These are phyloP conservation scores for Solea senegalensis DNA, from an alignment of 2,113 vertebrate genomes.

Conservation along the genomic window DNA sequence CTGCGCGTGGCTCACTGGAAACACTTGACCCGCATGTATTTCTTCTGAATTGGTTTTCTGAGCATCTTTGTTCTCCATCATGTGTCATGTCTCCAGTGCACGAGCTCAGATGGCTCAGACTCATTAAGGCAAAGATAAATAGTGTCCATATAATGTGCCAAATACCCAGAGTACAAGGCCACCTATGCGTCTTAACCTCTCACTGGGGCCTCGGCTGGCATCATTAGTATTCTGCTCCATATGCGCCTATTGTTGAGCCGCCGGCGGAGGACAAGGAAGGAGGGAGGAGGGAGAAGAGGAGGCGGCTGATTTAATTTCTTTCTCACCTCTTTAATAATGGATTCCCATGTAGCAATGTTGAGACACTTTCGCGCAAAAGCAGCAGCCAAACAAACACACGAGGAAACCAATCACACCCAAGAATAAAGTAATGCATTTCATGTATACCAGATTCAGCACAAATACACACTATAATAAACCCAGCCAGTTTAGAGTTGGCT, in stretches of 20 bases:
- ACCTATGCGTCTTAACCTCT: constrained; percentile 35
- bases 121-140: neutral
- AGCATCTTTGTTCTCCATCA: neutral
- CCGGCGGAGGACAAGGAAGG: constrained; percentile 38
- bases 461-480: too few relatives aligned
- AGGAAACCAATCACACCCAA: too few relatives aligned
- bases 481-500: too few relatives aligned
- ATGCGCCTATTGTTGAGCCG: constrained; percentile 80
- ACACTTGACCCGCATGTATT: neutral
- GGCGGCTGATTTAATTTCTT: constrained; percentile 77
- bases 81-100: neutral
- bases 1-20: neutral
- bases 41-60: neutral
- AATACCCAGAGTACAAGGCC: constrained; percentile 16
- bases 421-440: too few relatives aligned
- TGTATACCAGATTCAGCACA: too few relatives aligned
- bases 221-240: constrained; percentile 85
- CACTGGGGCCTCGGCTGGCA: constrained; percentile 42
- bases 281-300: constrained; percentile 54
- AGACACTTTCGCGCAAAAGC: constrained; percentile 10
- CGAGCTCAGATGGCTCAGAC: neutral
- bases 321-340: constrained; percentile 64
- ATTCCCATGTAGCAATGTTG: constrained; percentile 44
- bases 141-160: neutral
- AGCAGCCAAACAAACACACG: neutral